Conservation (phyloP, 2,888 invertebrate genomes). For the Thelaira solivaga region DNA sequence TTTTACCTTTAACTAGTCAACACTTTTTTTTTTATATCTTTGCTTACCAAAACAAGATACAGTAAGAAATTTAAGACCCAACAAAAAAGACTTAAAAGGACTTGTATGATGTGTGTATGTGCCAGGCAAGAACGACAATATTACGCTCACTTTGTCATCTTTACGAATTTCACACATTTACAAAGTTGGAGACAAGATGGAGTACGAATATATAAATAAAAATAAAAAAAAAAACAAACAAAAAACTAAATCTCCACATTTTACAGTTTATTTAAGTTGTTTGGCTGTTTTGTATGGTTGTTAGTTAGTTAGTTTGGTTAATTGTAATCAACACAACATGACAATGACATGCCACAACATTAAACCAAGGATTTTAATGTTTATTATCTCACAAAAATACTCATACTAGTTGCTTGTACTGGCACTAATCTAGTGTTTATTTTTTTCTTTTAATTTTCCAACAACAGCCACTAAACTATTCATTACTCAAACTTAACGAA, state of each 20-base stretch:
- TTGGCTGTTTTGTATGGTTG: background rate
- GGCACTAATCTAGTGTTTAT: constrained; percentile 8
- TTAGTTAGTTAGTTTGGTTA: constrained; percentile 45
- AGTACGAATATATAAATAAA: no score
- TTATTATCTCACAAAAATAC: constrained; percentile 45
- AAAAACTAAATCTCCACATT: constrained; percentile 30
- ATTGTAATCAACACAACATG: constrained; percentile 62
- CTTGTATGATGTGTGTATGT: constrained; percentile 46
- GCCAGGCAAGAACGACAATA: constrained; percentile 29
- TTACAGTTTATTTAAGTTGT: constrained; percentile 44
- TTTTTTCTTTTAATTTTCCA: background rate
- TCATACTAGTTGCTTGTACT: constrained; percentile 9
- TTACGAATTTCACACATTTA: constrained; percentile 44
- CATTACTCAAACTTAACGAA: constrained; percentile 45
- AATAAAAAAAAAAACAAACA: constrained; percentile 23
- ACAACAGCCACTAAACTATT: constrained; percentile 37
- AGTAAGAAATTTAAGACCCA: constrained; percentile 48
- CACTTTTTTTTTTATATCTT: background rate
- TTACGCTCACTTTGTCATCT: constrained; percentile 36
- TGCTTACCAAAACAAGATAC: constrained; percentile 25
- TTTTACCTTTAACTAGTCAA: constrained; percentile 50
- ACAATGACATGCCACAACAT: constrained; percentile 59
- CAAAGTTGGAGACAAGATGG: background rate
- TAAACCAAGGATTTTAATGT: constrained; percentile 48
- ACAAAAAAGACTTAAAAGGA: constrained; percentile 53